Percentiles rank a stretch among this genome's conserved stretches.
phyloP scores from a whole-genome alignment of 2,888 invertebrate genomes.

The Vesta saturnalis region DNA sequence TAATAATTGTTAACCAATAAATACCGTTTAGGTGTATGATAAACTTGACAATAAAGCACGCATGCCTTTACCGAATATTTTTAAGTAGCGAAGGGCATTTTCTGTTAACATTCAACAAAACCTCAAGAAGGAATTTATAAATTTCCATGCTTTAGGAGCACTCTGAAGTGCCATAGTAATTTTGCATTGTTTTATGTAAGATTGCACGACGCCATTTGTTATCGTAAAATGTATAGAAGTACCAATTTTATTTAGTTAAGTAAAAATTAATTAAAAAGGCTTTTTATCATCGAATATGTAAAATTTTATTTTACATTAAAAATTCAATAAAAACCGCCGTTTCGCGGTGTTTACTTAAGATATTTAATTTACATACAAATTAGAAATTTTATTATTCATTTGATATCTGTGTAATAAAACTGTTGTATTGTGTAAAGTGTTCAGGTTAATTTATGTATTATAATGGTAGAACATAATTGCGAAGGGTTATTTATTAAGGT shows the following conservation, averaged over 20 bases:
- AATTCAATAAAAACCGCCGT: neutral
- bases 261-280: neutral
- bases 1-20: neutral
- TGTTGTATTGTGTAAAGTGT: neutral
- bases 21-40: neutral
- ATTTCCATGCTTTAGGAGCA: too few relatives aligned
- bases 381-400: conserved; percentile 5
- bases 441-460: neutral
- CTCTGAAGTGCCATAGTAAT: too few relatives aligned
- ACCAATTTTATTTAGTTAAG: neutral
- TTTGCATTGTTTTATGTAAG: too few relatives aligned
- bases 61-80: neutral
- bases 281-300: neutral
- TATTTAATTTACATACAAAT: conserved; percentile 12
- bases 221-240: neutral
- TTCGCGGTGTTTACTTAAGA: neutral
- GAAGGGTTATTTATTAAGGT: neutral
- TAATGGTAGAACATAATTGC: neutral
- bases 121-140: neutral
- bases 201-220: too few relatives aligned
- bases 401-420: neutral
- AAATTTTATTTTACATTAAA: neutral
- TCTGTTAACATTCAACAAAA: too few relatives aligned
- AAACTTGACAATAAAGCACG: neutral
- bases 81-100: neutral